Conservation (phyloP, 2,888 invertebrate species). For the Drosophila kuntzei region DNA sequence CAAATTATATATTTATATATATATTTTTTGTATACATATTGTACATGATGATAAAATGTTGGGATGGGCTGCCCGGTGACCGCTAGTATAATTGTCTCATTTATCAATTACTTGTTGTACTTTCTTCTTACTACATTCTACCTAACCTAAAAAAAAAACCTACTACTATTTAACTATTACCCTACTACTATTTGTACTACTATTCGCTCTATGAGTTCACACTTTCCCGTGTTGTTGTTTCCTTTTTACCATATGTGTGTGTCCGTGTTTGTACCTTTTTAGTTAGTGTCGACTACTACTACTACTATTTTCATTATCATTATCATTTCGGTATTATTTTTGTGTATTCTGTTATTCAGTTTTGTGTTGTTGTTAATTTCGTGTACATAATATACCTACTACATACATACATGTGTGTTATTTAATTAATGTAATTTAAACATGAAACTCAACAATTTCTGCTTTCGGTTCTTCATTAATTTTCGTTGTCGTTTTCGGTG, state of each 20-base stretch:
- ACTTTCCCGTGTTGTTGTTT: conserved; percentile 67
- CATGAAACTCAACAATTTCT: conserved; percentile 84
- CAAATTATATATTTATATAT: conserved; percentile 63
- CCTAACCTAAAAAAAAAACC: conserved; percentile 64
- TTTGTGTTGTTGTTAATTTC: conserved; percentile 27
- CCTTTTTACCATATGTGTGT: conserved; percentile 57
- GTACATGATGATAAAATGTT: conserved; percentile 84
- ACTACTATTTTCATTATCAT: conserved; percentile 3
- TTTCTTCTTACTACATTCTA: conserved; percentile 69
- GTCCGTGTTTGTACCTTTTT: conserved; percentile 67
- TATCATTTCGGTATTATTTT: conserved; percentile 9
- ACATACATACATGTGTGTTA: conserved; percentile 61
- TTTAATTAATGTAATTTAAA: conserved; percentile 79
- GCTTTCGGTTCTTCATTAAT: conserved; percentile 70
- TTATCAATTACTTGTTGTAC: conserved; percentile 83
- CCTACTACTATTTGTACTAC: conserved; percentile 62
- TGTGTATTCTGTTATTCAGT: conserved; percentile 34
- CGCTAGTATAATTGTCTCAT: conserved; percentile 85
- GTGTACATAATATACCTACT: conserved; percentile 38
- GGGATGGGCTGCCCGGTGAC: conserved; percentile 86
- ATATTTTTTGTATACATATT: conserved; percentile 73
- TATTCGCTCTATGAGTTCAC: conserved; percentile 76
- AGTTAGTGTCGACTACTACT: conserved; percentile 38
- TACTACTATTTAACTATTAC: conserved; percentile 55
- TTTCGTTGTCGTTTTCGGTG: conserved; percentile 60